Evolutionary conservation across 2,113 vertebrate species (phyloP).

Genomic region (Sardina pilchardus): DNA sequence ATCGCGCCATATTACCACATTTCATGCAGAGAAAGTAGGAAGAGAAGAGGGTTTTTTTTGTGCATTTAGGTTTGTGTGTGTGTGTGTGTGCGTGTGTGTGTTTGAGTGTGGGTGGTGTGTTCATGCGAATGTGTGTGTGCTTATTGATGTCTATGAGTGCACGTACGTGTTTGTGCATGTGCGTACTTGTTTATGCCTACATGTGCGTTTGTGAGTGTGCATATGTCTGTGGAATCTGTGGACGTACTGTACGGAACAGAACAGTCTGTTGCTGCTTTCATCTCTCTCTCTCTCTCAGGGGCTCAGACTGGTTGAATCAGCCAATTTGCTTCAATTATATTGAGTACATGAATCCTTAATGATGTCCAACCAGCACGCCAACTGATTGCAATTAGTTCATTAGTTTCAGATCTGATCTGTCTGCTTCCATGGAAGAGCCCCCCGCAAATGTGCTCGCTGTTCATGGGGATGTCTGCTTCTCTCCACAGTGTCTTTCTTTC

Average conservation of each 20-base stretch:
- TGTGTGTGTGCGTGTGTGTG: too few species aligned
- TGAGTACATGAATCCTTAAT: slow-evolving; percentile 49
- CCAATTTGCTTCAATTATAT: slow-evolving; percentile 48
- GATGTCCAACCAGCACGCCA: slow-evolving; percentile 39
- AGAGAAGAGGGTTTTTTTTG: too few species aligned
- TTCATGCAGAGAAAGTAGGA: too few species aligned
- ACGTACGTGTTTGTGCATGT: background rate
- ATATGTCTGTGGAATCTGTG: slow-evolving; percentile 16
- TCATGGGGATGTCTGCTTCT: slow-evolving; percentile 8
- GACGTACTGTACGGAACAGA: slow-evolving; percentile 1
- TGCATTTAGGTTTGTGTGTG: too few species aligned
- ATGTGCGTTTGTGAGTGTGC: background rate
- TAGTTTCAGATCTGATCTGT: slow-evolving; percentile 31
- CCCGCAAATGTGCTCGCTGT: background rate
- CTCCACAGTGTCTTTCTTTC: slow-evolving; percentile 22
- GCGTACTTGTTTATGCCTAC: background rate
- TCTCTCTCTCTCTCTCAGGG: slow-evolving; percentile 15
- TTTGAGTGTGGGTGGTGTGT: background rate
- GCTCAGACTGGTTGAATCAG: slow-evolving; percentile 40
- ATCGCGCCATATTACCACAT: too few species aligned
- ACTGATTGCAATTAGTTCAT: slow-evolving; percentile 50
- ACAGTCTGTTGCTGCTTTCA: background rate
- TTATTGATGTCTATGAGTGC: background rate
- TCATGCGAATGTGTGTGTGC: background rate
- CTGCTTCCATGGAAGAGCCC: background rate